These are phyloP conservation scores for Lasioglossum oenotherae DNA, from an alignment of 2,888 invertebrate species.

Conservation along the genomic window DNA sequence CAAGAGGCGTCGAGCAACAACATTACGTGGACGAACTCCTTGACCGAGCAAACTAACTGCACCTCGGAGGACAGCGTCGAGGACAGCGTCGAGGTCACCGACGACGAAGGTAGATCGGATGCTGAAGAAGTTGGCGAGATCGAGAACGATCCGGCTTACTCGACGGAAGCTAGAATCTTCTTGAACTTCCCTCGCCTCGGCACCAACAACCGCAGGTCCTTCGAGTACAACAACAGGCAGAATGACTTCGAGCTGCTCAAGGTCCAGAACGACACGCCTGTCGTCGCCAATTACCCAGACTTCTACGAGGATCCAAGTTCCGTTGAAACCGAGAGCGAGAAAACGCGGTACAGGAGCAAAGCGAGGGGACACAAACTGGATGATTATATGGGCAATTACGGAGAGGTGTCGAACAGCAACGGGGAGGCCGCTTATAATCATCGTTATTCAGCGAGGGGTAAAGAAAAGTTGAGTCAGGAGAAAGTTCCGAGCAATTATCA, in stretches of 20 bases:
- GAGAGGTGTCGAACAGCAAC: constrained; percentile 30
- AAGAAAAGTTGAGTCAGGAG: constrained; percentile 60
- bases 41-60: constrained; percentile 10
- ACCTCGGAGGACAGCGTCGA: background rate
- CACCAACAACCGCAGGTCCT: constrained; percentile 75
- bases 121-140: background rate
- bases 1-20: background rate
- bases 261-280: constrained; percentile 80
- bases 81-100: background rate
- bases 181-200: constrained; percentile 70
- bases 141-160: constrained; percentile 75
- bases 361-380: constrained; percentile 67
- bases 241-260: constrained; percentile 81
- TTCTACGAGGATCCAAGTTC: constrained; percentile 75
- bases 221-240: constrained; percentile 70
- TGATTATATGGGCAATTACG: constrained; percentile 69
- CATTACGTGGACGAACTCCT: constrained; percentile 2
- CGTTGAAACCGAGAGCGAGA: constrained; percentile 30
- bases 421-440: constrained; percentile 33
- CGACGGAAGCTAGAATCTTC: constrained; percentile 77
- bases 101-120: background rate
- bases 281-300: constrained; percentile 79
- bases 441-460: constrained; percentile 58
- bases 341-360: background rate
- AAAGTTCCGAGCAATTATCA: constrained; percentile 71